Base-by-base conservation (phyloP, 2,888 invertebrate species). In the Clitarchus hookeri region DNA sequence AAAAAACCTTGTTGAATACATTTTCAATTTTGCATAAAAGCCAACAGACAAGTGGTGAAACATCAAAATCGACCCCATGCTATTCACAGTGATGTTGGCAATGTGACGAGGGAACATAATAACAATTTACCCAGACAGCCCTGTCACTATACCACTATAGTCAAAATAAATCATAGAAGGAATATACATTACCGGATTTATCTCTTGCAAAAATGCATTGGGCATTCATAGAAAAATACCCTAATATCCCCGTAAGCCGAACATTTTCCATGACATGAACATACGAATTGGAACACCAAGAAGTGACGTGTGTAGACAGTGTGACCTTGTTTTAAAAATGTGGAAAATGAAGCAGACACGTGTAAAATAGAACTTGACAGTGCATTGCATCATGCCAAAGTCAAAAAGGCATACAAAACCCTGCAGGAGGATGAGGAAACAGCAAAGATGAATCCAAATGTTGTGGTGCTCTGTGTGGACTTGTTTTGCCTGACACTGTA, bases 231-330 rank as follows among this genome's bases (percentile, higher is more conserved):
- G 79, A 79, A 79, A 79, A 79, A 79, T 79, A 79, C 27, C 25
- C 79, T 23, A 4, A 79, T 79, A 79, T 8, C 79, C 9, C 79
- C 13, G 79, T 79, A 23, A 11, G 11, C 79, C 8, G 79, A 79
- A 27, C 79, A 79, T n/a, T 79, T 79, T 79, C 16, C 79, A 79
- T 79, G 3, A 79, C 25, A n/a, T 79, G 79, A 25, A 79, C n/a
- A 19, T 19, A 79, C 79, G 8, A n/a, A 79, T n/a, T 79, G n/a
- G n/a, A 79, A 79, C 79, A 79, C 79, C 79, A 26, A 79, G 79
- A 79, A 79, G 25, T 79, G 79, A 79, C n/a, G n/a, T 27, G 23
- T 79, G 79, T 27, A 79, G 25, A 79, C 79, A 79, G 79, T 4
- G 79, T 0, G 25, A 79, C 79, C 9, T 79, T 79, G 13, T 79